These are phyloP conservation scores for Rousettus madagascariensis DNA, from an alignment of 2,797 vertebrate genomes.

Conservation along the genomic window DNA sequence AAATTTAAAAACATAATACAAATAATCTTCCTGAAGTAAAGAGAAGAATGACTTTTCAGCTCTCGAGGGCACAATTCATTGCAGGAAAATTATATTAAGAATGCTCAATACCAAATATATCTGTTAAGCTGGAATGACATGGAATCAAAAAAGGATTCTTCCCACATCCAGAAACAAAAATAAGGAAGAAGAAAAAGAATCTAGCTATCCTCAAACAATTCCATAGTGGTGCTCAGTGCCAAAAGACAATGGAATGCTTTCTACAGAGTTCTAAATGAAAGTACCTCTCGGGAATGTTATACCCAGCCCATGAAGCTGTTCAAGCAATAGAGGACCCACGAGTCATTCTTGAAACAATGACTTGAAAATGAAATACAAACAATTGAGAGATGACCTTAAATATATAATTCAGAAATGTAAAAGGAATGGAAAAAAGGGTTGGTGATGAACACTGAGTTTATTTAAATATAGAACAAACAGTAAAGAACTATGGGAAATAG, in stretches of 20 bases:
- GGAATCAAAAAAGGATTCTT: not conserved
- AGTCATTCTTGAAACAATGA: not conserved
- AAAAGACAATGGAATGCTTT: not conserved
- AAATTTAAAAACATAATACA: not conserved
- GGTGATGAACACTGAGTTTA: not conserved
- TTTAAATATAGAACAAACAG: not conserved
- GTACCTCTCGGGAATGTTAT: not conserved
- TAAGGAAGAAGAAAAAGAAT: not conserved
- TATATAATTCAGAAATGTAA: not conserved
- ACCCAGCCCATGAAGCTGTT: not conserved
- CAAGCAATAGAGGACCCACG: not conserved
- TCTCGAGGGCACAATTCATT: not conserved
- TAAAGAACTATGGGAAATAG: not conserved
- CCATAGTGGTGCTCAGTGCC: not conserved
- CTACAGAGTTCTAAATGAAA: slow-evolving; percentile 2
- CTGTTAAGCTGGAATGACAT: not conserved
- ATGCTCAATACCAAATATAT: not conserved
- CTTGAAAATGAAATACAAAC: slow-evolving; percentile 10
- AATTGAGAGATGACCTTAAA: not conserved
- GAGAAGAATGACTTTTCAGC: not conserved
- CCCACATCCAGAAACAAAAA: not conserved
- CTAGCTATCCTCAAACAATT: not conserved
- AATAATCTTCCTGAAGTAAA: not conserved
- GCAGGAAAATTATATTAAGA: not conserved
- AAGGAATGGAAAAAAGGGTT: not conserved